phyloP scores from a whole-genome alignment of 2,113 vertebrate genomes.

The Neomonachus schauinslandi region DNA sequence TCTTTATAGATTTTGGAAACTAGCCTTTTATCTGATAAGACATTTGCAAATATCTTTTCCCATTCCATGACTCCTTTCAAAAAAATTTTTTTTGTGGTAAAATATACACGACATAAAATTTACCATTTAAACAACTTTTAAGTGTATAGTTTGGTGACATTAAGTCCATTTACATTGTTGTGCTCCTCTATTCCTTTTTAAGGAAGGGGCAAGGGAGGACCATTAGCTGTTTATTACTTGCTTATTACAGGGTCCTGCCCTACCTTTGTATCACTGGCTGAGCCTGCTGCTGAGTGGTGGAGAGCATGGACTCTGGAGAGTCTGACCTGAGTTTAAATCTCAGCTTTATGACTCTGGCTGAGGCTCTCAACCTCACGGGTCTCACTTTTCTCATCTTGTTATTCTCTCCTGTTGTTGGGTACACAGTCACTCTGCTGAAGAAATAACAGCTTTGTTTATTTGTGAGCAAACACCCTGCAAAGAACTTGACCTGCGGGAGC shows the following conservation, averaged over 20 bases:
- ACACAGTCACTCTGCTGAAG: background rate
- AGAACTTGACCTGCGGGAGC: background rate
- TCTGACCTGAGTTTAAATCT: background rate
- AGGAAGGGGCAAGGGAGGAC: background rate
- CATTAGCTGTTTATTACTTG: background rate
- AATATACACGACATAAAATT: background rate
- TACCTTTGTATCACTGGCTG: background rate
- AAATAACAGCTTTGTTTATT: background rate
- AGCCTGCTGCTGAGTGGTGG: background rate
- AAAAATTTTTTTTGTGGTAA: background rate
- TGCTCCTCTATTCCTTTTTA: background rate
- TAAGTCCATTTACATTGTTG: background rate
- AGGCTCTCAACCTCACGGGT: background rate
- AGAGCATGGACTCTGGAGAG: background rate
- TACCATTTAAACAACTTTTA: background rate
- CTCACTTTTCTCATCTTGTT: background rate
- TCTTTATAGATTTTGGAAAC: too few species aligned
- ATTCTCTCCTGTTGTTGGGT: background rate
- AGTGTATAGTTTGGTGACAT: background rate
- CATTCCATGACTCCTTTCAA: background rate
- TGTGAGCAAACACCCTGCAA: background rate
- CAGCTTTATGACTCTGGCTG: background rate
- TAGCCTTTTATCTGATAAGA: too few species aligned
- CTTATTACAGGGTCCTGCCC: background rate
- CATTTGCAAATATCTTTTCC: too few species aligned